These are phyloP conservation scores for Anolis apletophallus DNA, from an alignment of 2,797 vertebrate species.

Conservation along the genomic window DNA sequence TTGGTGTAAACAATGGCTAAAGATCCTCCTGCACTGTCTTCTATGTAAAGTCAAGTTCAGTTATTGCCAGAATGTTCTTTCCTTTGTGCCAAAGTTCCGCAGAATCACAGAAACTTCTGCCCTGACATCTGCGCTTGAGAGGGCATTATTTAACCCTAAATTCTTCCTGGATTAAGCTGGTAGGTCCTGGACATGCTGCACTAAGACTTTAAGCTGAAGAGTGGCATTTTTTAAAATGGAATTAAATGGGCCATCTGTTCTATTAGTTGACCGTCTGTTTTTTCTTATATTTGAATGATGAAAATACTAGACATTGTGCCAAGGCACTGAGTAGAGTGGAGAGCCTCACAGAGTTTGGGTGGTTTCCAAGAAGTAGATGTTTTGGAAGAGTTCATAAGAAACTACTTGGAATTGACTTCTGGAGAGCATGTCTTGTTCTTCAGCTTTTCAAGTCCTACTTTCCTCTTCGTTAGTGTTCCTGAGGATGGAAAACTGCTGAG, in stretches of 20 bases:
- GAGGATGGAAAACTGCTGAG: background rate
- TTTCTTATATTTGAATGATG: background rate
- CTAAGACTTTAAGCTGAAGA: slow-evolving; percentile 42
- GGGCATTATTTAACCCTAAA: background rate
- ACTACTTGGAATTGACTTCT: background rate
- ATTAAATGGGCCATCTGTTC: slow-evolving; percentile 37
- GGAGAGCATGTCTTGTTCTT: background rate
- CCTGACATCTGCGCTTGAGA: background rate
- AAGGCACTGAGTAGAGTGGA: background rate
- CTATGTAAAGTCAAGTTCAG: background rate
- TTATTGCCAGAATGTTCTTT: slow-evolving; percentile 1
- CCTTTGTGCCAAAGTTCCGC: slow-evolving; percentile 8
- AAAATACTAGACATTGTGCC: background rate
- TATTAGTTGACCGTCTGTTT: slow-evolving; percentile 6
- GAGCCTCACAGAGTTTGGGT: background rate
- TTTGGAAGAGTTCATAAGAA: background rate
- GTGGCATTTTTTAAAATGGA: slow-evolving; percentile 10
- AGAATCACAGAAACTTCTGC: background rate
- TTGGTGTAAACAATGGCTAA: background rate
- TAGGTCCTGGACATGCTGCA: background rate
- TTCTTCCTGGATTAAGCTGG: slow-evolving; percentile 14
- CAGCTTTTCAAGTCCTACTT: background rate
- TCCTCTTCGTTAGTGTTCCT: background rate
- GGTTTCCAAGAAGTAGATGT: background rate
- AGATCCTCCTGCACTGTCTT: background rate